phyloP scores from a whole-genome alignment of 1,140 invertebrate genomes.

The Matsumurasca onukii region DNA sequence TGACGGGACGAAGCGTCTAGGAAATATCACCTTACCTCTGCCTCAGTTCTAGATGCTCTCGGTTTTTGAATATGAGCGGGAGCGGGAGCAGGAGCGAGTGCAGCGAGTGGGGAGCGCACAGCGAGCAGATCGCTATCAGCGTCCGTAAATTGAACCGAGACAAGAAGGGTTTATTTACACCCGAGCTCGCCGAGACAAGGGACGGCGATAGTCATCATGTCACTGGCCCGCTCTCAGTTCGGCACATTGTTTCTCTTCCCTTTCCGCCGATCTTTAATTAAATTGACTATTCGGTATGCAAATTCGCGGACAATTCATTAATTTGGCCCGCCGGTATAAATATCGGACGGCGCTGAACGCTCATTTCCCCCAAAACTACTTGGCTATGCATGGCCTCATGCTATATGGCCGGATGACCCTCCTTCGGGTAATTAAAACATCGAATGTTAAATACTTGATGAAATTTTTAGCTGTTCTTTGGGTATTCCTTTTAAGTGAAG shows the following conservation, averaged over 20 bases:
- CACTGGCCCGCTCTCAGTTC: neutral
- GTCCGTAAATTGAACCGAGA: conserved; percentile 28
- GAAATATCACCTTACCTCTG: no score
- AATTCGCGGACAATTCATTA: conserved; percentile 17
- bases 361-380: conserved; percentile 19
- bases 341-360: conserved; percentile 7
- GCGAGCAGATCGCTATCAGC: conserved; percentile 18
- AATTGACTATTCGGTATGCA: conserved; percentile 21
- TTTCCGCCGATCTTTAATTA: conserved; percentile 18
- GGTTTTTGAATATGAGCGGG: conserved; percentile 15
- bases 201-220: conserved; percentile 1
- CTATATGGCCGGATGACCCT: neutral
- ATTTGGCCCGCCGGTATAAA: conserved; percentile 14
- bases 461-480: neutral
- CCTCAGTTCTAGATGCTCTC: no score
- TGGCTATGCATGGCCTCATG: conserved; percentile 5
- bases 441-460: conserved; percentile 11
- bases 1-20: no score
- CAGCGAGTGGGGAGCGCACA: neutral
- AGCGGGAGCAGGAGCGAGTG: neutral
- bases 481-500: no score
- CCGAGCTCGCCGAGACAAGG: neutral
- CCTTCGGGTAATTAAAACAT: conserved; percentile 21
- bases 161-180: conserved; percentile 28
- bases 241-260: conserved; percentile 24